phyloP scores from a whole-genome alignment of 1,140 invertebrate genomes.

The Brachionus koreanus region DNA sequence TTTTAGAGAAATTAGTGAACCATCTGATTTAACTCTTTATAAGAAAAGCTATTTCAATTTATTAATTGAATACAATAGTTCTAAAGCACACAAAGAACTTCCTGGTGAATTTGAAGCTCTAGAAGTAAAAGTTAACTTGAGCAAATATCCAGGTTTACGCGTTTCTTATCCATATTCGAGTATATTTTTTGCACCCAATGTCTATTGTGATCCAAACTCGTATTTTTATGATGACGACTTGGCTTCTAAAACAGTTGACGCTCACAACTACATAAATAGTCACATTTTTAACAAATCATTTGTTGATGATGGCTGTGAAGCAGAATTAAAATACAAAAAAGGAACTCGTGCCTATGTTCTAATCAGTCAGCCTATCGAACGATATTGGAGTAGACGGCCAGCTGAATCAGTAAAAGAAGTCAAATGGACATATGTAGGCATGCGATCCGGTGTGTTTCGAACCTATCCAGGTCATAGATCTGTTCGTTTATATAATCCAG shows the following conservation, averaged over 20 bases:
- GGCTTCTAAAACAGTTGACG: slow-evolving; percentile 56
- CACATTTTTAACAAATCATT: slow-evolving; percentile 39
- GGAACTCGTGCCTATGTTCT: slow-evolving; percentile 57
- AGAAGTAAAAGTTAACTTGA: slow-evolving; percentile 54
- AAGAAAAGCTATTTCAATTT: slow-evolving; percentile 57
- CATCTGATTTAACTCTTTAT: slow-evolving; percentile 50
- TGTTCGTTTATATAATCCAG: slow-evolving; percentile 56
- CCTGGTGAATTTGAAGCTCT: slow-evolving; percentile 53
- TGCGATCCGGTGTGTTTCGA: slow-evolving; percentile 59
- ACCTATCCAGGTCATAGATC: slow-evolving; percentile 60
- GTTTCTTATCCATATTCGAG: slow-evolving; percentile 55
- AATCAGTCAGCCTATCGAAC: slow-evolving; percentile 59
- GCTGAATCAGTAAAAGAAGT: slow-evolving; percentile 58
- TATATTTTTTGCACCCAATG: slow-evolving; percentile 58
- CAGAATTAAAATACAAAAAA: slow-evolving; percentile 50
- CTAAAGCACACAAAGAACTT: slow-evolving; percentile 49
- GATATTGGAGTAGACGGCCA: slow-evolving; percentile 54
- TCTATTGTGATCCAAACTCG: slow-evolving; percentile 58
- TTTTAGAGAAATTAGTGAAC: slow-evolving; percentile 57
- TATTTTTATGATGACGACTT: slow-evolving; percentile 60
- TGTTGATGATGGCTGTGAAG: slow-evolving; percentile 46
- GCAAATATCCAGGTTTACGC: slow-evolving; percentile 51
- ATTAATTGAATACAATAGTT: slow-evolving; percentile 56
- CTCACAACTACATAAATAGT: slow-evolving; percentile 58
- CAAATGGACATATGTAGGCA: slow-evolving; percentile 60